Base-by-base conservation (phyloP, 2,888 invertebrate species). In the Orthosia cruda region DNA sequence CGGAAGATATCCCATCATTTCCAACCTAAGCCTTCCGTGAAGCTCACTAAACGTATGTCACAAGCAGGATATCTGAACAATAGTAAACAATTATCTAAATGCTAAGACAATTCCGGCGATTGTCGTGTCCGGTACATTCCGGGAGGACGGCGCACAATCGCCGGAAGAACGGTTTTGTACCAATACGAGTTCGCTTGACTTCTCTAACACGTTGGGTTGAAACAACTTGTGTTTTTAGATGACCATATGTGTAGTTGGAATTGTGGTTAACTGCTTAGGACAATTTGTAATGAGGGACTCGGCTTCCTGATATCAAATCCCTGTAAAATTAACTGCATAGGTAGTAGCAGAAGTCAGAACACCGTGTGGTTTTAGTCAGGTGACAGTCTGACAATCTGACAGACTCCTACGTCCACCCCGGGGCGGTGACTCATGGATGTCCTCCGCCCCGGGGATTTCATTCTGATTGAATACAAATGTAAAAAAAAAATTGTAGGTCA, bases 81-180 rank as follows among this genome's bases (percentile, higher is more conserved):
- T 91, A 86, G 90, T 85, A 84, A 87, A 87, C 88, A 88, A 90
- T 90, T 90, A 88, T 86, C 85, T 89, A 89, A 89, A 87, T 70
- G 61, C 55, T 70, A 76, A 76, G 61, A 87, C 89, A 70, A 92
- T 92, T 93, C 93, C 94, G 91, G 91, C 83, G 85, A 93, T 94
- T 93, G 94, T 93, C 81, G 77, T 79, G 88, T 88, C 87, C 86
- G 73, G 71, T 11, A 54, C 63, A 81, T 81, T 57, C 77, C 55
- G 84, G 84, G 55, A 59, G 77, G 81, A 85, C 85, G 84, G 87
- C 80, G 71, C 77, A 94, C 94, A 94, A 94, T 93, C 87, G 77
- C 90, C 92, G 94, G 94, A 93, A 91, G 87, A 84, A 80, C 84
- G 80, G 81, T 87, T 87, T 88, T 76, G 72, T 86, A 87, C 74